phyloP scores from a whole-genome alignment of 2,797 vertebrate genomes.

The Ptychobarbus kaznakovi region DNA sequence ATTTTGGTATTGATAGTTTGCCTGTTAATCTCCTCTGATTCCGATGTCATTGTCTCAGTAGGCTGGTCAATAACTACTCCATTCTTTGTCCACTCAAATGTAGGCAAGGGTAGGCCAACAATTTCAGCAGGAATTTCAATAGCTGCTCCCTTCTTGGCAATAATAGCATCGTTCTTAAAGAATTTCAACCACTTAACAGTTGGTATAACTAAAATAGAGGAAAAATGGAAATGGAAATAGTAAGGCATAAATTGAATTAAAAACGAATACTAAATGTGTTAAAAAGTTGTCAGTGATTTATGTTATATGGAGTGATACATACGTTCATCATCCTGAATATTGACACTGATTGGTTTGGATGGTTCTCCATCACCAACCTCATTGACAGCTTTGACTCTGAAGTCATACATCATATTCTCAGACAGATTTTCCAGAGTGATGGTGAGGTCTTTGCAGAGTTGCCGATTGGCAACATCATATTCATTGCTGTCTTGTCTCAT shows the following conservation, averaged over 20 bases:
- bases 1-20: constrained; percentile 88
- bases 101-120: constrained; percentile 92
- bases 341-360: constrained; percentile 86
- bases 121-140: constrained; percentile 94
- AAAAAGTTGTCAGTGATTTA: not conserved
- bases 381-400: constrained; percentile 93
- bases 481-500: constrained; percentile 89
- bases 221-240: not conserved
- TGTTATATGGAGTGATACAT: constrained; percentile 51
- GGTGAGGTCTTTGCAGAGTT: constrained; percentile 84
- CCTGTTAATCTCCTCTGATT: constrained; percentile 87
- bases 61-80: constrained; percentile 81
- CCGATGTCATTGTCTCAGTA: constrained; percentile 84
- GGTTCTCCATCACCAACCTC: constrained; percentile 90
- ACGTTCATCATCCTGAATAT: constrained; percentile 95
- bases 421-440: constrained; percentile 89
- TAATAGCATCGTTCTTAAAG: constrained; percentile 89
- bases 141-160: constrained; percentile 86
- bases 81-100: constrained; percentile 81
- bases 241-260: constrained; percentile 3
- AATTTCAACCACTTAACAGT: constrained; percentile 85
- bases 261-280: not conserved
- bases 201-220: constrained; percentile 81
- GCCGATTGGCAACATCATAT: constrained; percentile 89
- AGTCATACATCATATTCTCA: constrained; percentile 92